Conservation (phyloP, 2,113 vertebrate genomes). For the Lycocorax pyrrhopterus region DNA sequence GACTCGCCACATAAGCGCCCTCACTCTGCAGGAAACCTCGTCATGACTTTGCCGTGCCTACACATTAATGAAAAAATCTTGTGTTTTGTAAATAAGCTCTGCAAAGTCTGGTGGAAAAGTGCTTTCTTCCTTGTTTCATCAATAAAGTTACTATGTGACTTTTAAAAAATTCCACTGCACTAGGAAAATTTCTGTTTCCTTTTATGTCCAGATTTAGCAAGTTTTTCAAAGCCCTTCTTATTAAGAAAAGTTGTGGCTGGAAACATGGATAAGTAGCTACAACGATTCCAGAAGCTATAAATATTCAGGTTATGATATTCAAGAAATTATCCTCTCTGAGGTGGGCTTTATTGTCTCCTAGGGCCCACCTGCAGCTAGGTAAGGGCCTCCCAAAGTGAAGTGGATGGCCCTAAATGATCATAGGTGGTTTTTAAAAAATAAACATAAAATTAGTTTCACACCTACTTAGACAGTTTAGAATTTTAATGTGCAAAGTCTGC, state of each 20-base stretch:
- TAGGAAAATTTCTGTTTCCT: constrained; percentile 78
- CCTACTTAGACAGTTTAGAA: constrained; percentile 81
- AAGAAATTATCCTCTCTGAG: constrained; percentile 73
- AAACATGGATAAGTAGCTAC: constrained; percentile 76
- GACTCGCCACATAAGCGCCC: neutral
- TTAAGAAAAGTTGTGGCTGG: constrained; percentile 77
- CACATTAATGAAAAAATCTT: constrained; percentile 59
- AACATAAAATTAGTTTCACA: constrained; percentile 79
- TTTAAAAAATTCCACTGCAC: constrained; percentile 77
- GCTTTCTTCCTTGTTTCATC: constrained; percentile 78
- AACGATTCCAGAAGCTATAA: constrained; percentile 75
- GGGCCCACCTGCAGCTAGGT: constrained; percentile 70
- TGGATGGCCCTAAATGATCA: constrained; percentile 78
- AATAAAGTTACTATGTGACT: constrained; percentile 80
- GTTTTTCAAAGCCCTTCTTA: constrained; percentile 82
- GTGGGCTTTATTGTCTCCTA: constrained; percentile 75
- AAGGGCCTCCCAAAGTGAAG: constrained; percentile 71
- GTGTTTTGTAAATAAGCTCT: constrained; percentile 73
- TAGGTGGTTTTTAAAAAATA: constrained; percentile 78
- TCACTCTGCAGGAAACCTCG: constrained; percentile 31
- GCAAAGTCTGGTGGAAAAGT: constrained; percentile 74
- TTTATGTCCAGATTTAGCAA: constrained; percentile 79
- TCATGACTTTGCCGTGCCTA: constrained; percentile 31
- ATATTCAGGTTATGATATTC: constrained; percentile 71
- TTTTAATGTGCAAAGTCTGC: constrained; percentile 79